Evolutionary conservation across 2,888 invertebrate genomes (phyloP).

Genomic region (Blastobasis lacticolella): DNA sequence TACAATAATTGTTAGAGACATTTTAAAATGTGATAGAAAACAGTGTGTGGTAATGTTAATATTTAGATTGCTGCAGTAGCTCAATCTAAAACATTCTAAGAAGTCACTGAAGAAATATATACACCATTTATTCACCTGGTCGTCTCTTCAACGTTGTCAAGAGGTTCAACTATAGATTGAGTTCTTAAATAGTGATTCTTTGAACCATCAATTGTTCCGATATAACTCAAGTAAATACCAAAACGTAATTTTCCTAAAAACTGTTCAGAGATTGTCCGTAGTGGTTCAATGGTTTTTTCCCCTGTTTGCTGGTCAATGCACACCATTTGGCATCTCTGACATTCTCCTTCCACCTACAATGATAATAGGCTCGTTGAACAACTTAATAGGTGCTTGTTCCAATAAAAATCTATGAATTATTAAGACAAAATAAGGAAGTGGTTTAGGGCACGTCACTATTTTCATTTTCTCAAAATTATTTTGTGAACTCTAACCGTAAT

Average conservation of each 20-base stretch:
- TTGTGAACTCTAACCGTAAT: too few species aligned
- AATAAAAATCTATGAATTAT: background rate
- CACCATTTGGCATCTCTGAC: slow-evolving; percentile 95
- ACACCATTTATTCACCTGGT: slow-evolving; percentile 33
- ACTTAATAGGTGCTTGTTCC: background rate
- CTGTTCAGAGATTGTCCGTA: slow-evolving; percentile 82
- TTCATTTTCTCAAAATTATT: background rate
- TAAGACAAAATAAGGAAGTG: background rate
- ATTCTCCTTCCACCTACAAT: slow-evolving; percentile 82
- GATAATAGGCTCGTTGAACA: slow-evolving; percentile 1
- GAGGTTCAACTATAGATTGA: slow-evolving; percentile 33
- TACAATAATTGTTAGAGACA: too few species aligned
- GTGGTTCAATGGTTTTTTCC: slow-evolving; percentile 83
- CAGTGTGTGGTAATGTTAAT: too few species aligned
- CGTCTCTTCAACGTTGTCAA: slow-evolving; percentile 39
- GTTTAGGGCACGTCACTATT: background rate
- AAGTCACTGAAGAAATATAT: too few species aligned
- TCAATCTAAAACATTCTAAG: too few species aligned
- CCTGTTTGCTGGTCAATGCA: slow-evolving; percentile 93
- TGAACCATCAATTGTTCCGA: slow-evolving; percentile 43
- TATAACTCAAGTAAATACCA: slow-evolving; percentile 82
- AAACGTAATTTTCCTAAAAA: slow-evolving; percentile 85
- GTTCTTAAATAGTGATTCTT: slow-evolving; percentile 32
- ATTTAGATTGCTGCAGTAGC: too few species aligned
- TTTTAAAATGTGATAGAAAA: too few species aligned